phyloP scores from a whole-genome alignment of 2,797 vertebrate species.

The Borostomias antarcticus region DNA sequence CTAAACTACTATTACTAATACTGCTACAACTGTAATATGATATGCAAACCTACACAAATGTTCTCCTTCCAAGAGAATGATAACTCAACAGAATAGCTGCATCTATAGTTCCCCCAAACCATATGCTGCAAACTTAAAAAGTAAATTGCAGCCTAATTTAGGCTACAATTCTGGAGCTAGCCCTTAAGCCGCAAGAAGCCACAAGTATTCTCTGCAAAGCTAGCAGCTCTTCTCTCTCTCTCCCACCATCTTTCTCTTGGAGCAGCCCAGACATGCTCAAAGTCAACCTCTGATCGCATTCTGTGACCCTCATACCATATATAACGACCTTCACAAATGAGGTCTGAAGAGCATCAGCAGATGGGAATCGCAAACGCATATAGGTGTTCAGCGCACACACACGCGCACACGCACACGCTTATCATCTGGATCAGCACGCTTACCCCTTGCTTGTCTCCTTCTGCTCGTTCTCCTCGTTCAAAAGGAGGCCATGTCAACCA shows the following conservation, averaged over 20 bases:
- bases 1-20: too few relatives aligned
- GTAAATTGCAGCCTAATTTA: conserved; percentile 80
- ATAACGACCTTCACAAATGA: conserved; percentile 30
- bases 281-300: conserved; percentile 21
- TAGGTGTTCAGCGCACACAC: conserved; percentile 39
- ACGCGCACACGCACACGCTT: neutral
- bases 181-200: conserved; percentile 75
- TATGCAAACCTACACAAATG: conserved; percentile 22
- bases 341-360: conserved; percentile 41
- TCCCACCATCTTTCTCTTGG: conserved; percentile 42
- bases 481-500: conserved; percentile 89
- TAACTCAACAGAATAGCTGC: conserved; percentile 47
- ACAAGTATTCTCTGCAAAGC: conserved; percentile 74
- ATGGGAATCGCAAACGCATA: neutral
- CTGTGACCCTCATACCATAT: conserved; percentile 5
- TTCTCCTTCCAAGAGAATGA: conserved; percentile 45
- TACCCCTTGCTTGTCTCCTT: conserved; percentile 84
- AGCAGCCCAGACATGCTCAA: conserved; percentile 62
- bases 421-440: conserved; percentile 57
- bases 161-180: conserved; percentile 73
- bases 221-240: conserved; percentile 64
- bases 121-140: conserved; percentile 76
- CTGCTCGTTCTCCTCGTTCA: too few relatives aligned
- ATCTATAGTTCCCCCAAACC: conserved; percentile 62
- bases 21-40: conserved; percentile 30